A percentile compares a stretch with the other conserved stretches of the same genome.
Evolutionary conservation across 2,888 invertebrate genomes (phyloP).

Genomic region (Microctonus hyperodae): DNA sequence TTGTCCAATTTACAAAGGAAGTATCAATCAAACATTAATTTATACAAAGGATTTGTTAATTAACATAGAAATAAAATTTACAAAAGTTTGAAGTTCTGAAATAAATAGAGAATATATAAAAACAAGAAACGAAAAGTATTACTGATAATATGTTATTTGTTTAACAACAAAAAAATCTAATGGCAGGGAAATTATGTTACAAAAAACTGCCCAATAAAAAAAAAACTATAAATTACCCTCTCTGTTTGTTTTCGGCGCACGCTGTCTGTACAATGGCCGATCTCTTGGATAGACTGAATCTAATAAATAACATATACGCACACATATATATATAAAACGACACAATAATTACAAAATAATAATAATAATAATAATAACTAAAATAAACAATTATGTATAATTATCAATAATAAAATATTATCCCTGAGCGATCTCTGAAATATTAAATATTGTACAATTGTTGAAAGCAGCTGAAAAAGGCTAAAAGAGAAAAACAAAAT

Average conservation of each 20-base stretch:
- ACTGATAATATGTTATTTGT: conserved; percentile 18
- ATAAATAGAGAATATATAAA: neutral
- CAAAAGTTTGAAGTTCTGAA: neutral
- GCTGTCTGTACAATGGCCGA: conserved; percentile 65
- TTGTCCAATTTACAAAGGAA: conserved; percentile 30
- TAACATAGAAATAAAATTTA: neutral
- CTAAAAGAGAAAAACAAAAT: neutral
- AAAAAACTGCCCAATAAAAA: conserved; percentile 26
- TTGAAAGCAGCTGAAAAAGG: too few species aligned
- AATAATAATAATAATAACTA: conserved; percentile 8
- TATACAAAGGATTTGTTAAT: neutral
- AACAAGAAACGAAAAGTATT: neutral
- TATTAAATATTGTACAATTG: neutral
- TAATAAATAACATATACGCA: conserved; percentile 57
- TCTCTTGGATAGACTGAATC: conserved; percentile 65
- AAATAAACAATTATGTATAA: neutral
- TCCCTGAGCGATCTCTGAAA: neutral
- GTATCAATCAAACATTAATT: neutral
- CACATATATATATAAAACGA: conserved; percentile 33
- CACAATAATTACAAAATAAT: conserved; percentile 35
- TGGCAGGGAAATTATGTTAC: conserved; percentile 19
- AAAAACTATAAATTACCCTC: conserved; percentile 64
- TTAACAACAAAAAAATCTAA: conserved; percentile 11
- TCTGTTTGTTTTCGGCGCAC: conserved; percentile 65
- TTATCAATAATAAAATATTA: neutral